These are phyloP conservation scores for Calameuta idolon DNA, from an alignment of 2,888 invertebrate species.

Conservation along the genomic window DNA sequence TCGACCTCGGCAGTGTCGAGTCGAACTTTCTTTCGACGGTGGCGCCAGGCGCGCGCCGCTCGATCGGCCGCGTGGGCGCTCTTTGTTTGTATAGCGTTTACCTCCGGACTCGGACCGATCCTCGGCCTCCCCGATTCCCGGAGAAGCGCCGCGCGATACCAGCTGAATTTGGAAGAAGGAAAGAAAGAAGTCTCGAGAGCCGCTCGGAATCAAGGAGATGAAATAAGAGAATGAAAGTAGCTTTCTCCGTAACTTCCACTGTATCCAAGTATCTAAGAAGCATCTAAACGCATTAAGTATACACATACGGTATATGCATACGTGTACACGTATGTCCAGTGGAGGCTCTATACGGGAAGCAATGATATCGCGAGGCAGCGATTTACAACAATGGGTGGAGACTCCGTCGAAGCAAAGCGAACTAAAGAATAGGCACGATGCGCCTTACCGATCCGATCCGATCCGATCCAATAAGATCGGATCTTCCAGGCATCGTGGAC, in stretches of 20 bases:
- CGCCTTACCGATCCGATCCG: slow-evolving; percentile 21
- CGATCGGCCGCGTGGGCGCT: slow-evolving; percentile 29
- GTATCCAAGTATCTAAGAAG: no score
- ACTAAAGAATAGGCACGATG: slow-evolving; percentile 12
- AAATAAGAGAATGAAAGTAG: slow-evolving; percentile 4
- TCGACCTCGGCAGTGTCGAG: slow-evolving; percentile 42
- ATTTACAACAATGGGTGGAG: slow-evolving; percentile 30
- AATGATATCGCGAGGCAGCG: slow-evolving; percentile 26
- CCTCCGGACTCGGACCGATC: no score
- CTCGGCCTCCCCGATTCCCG: no score
- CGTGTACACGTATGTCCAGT: no score
- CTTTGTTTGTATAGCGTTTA: slow-evolving; percentile 11
- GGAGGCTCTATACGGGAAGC: slow-evolving; percentile 19
- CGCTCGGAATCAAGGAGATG: background rate
- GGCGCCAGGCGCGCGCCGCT: slow-evolving; percentile 57
- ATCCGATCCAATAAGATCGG: slow-evolving; percentile 22
- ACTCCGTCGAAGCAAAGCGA: slow-evolving; percentile 17
- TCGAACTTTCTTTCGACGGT: slow-evolving; percentile 36
- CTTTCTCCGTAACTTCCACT: background rate
- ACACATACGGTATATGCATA: no score
- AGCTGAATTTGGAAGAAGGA: background rate
- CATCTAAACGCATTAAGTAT: no score
- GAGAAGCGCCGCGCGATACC: background rate
- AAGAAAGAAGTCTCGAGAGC: background rate
- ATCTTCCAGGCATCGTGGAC: slow-evolving; percentile 17